Conservation (phyloP, 2,797 vertebrate genomes). For the Menidia menidia region DNA sequence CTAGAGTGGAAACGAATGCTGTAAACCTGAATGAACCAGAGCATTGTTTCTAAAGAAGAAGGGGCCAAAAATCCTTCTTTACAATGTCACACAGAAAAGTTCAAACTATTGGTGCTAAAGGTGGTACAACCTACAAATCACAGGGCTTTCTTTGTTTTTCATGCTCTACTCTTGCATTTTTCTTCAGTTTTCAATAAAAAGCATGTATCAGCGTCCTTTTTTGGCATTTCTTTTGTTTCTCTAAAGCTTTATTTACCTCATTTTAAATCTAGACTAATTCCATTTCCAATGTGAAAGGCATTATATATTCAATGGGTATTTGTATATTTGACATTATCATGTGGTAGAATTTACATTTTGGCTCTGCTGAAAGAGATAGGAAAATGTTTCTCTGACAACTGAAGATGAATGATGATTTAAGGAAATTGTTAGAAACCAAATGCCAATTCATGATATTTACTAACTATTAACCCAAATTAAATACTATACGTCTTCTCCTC, state of each 20-base stretch:
- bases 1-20: neutral
- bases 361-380: too few species aligned
- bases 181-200: too few species aligned
- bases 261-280: neutral
- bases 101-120: neutral
- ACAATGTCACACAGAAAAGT: neutral
- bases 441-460: neutral
- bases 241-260: neutral
- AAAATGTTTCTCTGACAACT: too few species aligned
- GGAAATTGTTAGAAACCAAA: too few species aligned
- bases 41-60: neutral
- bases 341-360: neutral
- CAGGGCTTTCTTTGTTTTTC: neutral
- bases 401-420: too few species aligned
- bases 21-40: neutral
- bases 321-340: neutral
- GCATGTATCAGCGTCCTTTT: too few species aligned
- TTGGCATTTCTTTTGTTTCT: neutral
- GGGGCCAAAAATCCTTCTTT: neutral
- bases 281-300: too few species aligned
- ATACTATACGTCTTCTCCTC: neutral
- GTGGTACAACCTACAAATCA: neutral
- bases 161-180: neutral
- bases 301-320: neutral
- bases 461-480: conserved; percentile 7